Conservation (phyloP, 1,140 invertebrate genomes). For the Apolygus lucorum region DNA sequence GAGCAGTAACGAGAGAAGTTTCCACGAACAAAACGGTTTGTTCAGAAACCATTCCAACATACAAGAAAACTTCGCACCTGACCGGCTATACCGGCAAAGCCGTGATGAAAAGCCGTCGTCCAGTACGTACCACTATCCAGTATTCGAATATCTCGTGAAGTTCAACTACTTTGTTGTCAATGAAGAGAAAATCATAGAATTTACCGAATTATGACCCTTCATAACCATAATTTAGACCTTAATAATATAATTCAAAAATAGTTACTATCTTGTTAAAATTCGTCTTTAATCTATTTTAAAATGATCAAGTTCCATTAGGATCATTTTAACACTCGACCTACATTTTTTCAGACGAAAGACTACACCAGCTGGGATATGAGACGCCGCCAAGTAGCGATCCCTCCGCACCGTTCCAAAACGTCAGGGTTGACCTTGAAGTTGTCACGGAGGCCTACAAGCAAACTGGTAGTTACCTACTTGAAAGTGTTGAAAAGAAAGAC, state of each 20-base stretch:
- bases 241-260: no score
- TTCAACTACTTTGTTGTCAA: no score
- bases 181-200: no score
- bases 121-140: background rate
- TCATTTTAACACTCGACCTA: background rate
- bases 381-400: background rate
- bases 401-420: background rate
- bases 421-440: background rate
- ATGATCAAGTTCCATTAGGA: no score
- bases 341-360: background rate
- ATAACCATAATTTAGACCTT: no score
- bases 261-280: no score
- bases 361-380: background rate
- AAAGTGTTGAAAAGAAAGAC: constrained; percentile 22
- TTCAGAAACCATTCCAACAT: background rate
- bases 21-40: background rate
- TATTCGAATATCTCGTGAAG: no score
- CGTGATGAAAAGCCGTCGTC: background rate
- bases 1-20: background rate
- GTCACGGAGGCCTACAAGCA: constrained; percentile 10
- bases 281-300: no score
- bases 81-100: background rate
- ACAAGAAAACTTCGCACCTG: background rate
- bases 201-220: no score
- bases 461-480: background rate